phyloP scores from a whole-genome alignment of 2,113 vertebrate genomes.

The Tricholaema leucomelas region DNA sequence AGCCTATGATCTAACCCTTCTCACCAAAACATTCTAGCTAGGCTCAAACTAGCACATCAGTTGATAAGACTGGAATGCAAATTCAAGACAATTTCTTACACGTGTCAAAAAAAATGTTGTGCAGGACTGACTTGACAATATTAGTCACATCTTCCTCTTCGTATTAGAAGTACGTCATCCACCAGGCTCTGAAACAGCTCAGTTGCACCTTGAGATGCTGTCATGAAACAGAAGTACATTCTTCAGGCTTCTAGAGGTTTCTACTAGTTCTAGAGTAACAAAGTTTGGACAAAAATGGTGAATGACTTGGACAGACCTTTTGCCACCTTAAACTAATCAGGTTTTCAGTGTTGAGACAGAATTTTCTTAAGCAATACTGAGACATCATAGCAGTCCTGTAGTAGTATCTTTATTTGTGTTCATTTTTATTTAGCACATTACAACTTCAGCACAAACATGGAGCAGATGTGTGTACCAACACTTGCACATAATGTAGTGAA shows the following conservation, averaged over 20 bases:
- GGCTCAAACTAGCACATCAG: too few relatives aligned
- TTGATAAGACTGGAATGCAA: background rate
- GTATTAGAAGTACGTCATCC: background rate
- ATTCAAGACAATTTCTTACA: background rate
- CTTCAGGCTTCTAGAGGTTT: background rate
- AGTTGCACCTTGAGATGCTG: background rate
- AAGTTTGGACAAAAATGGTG: background rate
- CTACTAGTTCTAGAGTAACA: background rate
- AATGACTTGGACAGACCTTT: background rate
- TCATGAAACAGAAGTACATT: background rate
- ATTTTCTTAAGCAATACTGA: background rate
- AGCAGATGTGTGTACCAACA: background rate
- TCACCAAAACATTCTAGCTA: too few relatives aligned
- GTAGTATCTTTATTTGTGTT: conserved; percentile 67
- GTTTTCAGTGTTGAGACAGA: background rate
- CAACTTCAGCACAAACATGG: conserved; percentile 31
- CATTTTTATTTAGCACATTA: conserved; percentile 33
- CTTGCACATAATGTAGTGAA: background rate
- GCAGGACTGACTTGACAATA: background rate
- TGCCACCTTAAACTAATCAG: background rate
- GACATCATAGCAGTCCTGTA: background rate
- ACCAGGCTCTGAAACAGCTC: background rate
- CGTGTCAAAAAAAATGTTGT: background rate
- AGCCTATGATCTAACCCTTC: too few relatives aligned
- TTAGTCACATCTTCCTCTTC: background rate